Conservation (phyloP, 2,797 vertebrate species). For the Crocidura indochinensis region DNA sequence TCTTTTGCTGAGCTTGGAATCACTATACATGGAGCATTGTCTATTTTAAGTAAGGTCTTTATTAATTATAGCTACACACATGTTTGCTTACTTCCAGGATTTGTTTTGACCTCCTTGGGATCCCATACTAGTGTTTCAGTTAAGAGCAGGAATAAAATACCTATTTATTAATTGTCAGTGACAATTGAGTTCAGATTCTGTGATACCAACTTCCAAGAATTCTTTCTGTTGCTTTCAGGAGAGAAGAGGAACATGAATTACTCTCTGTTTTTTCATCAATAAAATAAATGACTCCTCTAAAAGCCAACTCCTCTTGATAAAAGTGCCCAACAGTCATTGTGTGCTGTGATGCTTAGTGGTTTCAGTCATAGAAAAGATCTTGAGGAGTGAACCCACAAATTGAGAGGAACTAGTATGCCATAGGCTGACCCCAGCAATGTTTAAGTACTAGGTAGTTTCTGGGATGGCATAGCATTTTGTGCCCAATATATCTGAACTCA, state of each 20-base stretch:
- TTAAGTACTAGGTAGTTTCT: neutral
- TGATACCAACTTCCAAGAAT: slow-evolving; percentile 4
- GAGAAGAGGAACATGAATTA: neutral
- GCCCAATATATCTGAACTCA: slow-evolving; percentile 1
- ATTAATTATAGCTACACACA: slow-evolving; percentile 44
- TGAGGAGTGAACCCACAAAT: too few relatives aligned
- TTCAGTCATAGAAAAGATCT: too few relatives aligned
- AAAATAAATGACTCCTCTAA: too few relatives aligned
- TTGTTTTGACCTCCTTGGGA: neutral
- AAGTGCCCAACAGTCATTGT: too few relatives aligned
- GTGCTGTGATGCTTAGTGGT: too few relatives aligned
- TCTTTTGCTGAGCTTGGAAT: slow-evolving; percentile 65
- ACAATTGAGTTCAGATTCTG: slow-evolving; percentile 26
- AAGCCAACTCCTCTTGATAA: too few relatives aligned
- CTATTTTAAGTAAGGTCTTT: slow-evolving; percentile 61
- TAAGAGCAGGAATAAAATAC: slow-evolving; percentile 27
- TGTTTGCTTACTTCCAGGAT: neutral
- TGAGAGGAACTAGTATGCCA: too few relatives aligned
- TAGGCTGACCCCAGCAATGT: too few relatives aligned
- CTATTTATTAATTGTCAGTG: neutral
- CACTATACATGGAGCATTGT: neutral
- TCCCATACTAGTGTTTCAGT: slow-evolving; percentile 17
- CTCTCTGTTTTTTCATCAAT: neutral
- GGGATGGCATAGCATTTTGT: neutral
- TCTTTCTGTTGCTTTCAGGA: slow-evolving; percentile 19